Percentiles rank a stretch among this genome's conserved stretches.
These are phyloP conservation scores for Agrochola litura DNA, from an alignment of 2,888 invertebrate genomes.

Conservation along the genomic window DNA sequence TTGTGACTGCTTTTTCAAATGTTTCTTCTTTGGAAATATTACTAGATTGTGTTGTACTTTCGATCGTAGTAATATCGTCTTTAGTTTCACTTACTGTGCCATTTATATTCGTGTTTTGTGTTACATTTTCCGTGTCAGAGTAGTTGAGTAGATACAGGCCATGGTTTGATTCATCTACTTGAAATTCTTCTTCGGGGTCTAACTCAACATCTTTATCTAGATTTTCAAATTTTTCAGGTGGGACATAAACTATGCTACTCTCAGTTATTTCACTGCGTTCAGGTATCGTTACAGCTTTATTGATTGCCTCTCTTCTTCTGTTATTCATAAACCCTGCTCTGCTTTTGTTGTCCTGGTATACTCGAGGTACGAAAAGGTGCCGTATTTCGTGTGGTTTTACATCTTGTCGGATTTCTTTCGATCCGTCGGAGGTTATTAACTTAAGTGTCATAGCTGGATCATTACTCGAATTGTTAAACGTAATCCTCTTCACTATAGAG, in stretches of 20 bases:
- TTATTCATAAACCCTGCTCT: constrained; percentile 85
- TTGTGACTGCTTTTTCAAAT: constrained; percentile 67
- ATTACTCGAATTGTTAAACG: constrained; percentile 84
- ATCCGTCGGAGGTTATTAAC: constrained; percentile 83
- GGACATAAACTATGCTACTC: constrained; percentile 83
- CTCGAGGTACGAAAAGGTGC: constrained; percentile 85
- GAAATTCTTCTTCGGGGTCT: constrained; percentile 89
- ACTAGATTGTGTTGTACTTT: constrained; percentile 67
- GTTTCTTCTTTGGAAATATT: constrained; percentile 69
- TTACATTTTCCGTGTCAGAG: constrained; percentile 86
- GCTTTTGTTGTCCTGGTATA: constrained; percentile 83
- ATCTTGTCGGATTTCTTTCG: constrained; percentile 83
- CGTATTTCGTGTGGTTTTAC: constrained; percentile 87
- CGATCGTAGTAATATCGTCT: constrained; percentile 71
- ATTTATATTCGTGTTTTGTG: constrained; percentile 77
- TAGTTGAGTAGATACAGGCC: constrained; percentile 88
- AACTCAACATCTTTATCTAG: constrained; percentile 86
- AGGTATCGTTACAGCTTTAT: constrained; percentile 75
- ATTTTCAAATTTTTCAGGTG: constrained; percentile 87
- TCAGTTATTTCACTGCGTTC: constrained; percentile 78
- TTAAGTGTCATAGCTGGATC: constrained; percentile 80
- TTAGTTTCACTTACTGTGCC: constrained; percentile 72
- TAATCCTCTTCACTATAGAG: constrained; percentile 84
- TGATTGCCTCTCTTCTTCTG: constrained; percentile 78
- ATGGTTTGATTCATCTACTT: constrained; percentile 90